These are phyloP conservation scores for Fissipunctia ypsillon DNA, from an alignment of 2,888 invertebrate species.

Conservation along the genomic window DNA sequence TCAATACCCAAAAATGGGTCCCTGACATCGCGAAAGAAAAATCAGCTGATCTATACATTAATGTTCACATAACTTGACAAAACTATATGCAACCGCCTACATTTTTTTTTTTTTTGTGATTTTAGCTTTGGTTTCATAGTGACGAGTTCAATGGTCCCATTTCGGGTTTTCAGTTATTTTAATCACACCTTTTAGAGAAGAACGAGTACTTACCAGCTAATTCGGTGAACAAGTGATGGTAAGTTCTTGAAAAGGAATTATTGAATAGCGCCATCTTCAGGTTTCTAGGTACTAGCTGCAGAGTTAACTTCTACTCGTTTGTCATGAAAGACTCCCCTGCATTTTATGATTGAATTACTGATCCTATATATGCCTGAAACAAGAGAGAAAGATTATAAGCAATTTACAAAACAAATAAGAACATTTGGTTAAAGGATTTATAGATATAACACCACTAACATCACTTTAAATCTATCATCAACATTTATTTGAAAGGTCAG, in stretches of 20 bases:
- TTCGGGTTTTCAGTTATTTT: not conserved
- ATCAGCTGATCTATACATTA: not conserved
- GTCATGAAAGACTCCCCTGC: conserved; percentile 80
- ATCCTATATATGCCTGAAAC: conserved; percentile 75
- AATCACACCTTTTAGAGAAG: not conserved
- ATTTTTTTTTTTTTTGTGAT: not conserved
- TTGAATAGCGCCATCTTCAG: conserved; percentile 90
- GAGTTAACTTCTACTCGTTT: conserved; percentile 63
- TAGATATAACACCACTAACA: not conserved
- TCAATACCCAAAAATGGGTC: not conserved
- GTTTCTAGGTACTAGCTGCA: conserved; percentile 54
- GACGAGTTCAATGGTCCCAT: not conserved
- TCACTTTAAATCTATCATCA: not conserved
- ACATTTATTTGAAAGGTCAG: not conserved
- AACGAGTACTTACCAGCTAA: conserved; percentile 91
- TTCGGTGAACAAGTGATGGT: conserved; percentile 92
- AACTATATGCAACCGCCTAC: not conserved
- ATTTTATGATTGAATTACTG: conserved; percentile 74
- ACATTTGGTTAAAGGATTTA: no score
- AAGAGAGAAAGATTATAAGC: conserved; percentile 43
- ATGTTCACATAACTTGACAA: not conserved
- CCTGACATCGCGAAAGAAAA: not conserved
- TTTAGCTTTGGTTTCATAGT: not conserved
- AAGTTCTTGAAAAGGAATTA: conserved; percentile 91
- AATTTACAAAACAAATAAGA: not conserved